phyloP scores from a whole-genome alignment of 2,797 vertebrate genomes.

The Hypotaenidia okinawae region DNA sequence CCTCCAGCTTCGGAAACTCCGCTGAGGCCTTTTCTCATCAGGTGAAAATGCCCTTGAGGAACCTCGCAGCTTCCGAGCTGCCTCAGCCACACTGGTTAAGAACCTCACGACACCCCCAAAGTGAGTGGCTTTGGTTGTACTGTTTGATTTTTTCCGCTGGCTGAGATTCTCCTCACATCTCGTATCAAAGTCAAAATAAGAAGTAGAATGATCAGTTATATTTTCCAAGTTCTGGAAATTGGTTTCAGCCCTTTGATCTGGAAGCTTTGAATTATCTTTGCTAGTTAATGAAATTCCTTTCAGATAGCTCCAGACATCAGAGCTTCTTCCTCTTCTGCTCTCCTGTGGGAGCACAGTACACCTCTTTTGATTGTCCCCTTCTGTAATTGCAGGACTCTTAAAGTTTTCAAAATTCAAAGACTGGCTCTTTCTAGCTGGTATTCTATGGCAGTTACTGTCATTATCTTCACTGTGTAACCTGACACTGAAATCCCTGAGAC shows the following conservation, averaged over 20 bases:
- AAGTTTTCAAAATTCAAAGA: conserved; percentile 77
- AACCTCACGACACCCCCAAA: conserved; percentile 87
- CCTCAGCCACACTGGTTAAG: conserved; percentile 87
- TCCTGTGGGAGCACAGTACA: conserved; percentile 71
- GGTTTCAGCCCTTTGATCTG: conserved; percentile 83
- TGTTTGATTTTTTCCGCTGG: conserved; percentile 69
- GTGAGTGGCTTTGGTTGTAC: conserved; percentile 80
- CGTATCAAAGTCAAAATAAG: conserved; percentile 79
- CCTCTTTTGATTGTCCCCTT: conserved; percentile 76
- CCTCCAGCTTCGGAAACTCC: conserved; percentile 63
- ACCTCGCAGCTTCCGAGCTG: conserved; percentile 86
- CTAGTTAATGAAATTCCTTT: conserved; percentile 87
- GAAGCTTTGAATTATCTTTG: conserved; percentile 79
- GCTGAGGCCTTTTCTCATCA: conserved; percentile 76
- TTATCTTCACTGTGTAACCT: conserved; percentile 26
- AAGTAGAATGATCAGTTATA: conserved; percentile 77
- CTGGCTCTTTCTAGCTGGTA: conserved; percentile 74
- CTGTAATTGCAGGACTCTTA: conserved; percentile 74
- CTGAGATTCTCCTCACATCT: conserved; percentile 75
- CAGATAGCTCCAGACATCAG: conserved; percentile 91
- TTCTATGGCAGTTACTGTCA: conserved; percentile 68
- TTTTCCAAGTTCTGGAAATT: conserved; percentile 82
- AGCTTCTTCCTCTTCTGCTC: conserved; percentile 78
- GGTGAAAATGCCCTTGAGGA: conserved; percentile 84
- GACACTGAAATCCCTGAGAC: conserved; percentile 65